phyloP scores from a whole-genome alignment of 1,140 invertebrate genomes.

The Streblospio benedicti region DNA sequence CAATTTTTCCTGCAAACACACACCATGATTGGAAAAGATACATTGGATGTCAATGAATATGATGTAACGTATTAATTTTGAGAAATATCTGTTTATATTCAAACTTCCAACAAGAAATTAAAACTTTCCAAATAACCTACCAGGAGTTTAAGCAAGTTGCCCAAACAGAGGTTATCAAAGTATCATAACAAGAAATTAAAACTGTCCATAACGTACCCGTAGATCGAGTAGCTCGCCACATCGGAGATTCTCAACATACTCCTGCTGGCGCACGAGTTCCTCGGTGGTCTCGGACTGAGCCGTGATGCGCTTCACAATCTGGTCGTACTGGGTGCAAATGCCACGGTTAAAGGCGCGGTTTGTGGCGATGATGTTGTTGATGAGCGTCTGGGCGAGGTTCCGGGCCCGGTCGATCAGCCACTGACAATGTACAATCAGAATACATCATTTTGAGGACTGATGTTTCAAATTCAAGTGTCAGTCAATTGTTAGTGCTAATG shows the following conservation, averaged over 20 bases:
- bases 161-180: too few species aligned
- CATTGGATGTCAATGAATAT: too few species aligned
- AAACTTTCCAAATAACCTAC: background rate
- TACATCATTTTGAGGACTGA: too few species aligned
- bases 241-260: slow-evolving; percentile 60
- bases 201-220: slow-evolving; percentile 38
- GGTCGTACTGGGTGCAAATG: slow-evolving; percentile 59
- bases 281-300: slow-evolving; percentile 74
- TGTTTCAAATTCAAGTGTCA: too few species aligned
- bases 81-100: slow-evolving; percentile 29
- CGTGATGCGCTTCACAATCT: slow-evolving; percentile 72
- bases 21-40: slow-evolving; percentile 55
- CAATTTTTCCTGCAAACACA: slow-evolving; percentile 58
- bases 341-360: slow-evolving; percentile 39
- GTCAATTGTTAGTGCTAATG: too few species aligned
- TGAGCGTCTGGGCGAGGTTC: slow-evolving; percentile 30
- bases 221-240: slow-evolving; percentile 36
- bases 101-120: slow-evolving; percentile 49
- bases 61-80: slow-evolving; percentile 35
- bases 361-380: slow-evolving; percentile 35
- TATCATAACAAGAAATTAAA: too few species aligned
- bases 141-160: too few species aligned
- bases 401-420: slow-evolving; percentile 37
- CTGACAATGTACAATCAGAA: too few species aligned
- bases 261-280: slow-evolving; percentile 72